These are phyloP conservation scores for Colossoma macropomum DNA, from an alignment of 2,113 vertebrate genomes.

Conservation along the genomic window DNA sequence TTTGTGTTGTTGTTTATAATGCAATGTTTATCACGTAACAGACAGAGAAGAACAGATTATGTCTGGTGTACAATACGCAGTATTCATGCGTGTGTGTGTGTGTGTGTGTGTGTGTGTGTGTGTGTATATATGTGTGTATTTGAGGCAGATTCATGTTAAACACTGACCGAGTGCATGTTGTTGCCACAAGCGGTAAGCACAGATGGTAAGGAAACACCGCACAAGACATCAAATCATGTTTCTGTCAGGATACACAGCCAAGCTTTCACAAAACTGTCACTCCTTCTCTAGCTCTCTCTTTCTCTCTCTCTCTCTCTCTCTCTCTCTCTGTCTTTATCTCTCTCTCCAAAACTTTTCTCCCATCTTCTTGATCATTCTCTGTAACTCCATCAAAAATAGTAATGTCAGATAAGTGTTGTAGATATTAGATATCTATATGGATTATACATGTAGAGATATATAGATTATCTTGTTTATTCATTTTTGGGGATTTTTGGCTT, in stretches of 20 bases:
- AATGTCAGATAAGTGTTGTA: too few relatives aligned
- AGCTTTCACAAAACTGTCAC: neutral
- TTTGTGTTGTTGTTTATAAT: too few relatives aligned
- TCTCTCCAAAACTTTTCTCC: neutral
- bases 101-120: neutral
- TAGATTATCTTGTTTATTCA: too few relatives aligned
- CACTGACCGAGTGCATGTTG: constrained; percentile 16
- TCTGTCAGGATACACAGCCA: constrained; percentile 25
- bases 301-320: neutral
- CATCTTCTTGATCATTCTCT: neutral
- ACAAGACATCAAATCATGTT: constrained; percentile 37
- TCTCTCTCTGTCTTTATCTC: neutral
- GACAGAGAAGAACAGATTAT: neutral
- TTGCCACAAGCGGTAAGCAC: constrained; percentile 13
- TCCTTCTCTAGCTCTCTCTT: neutral
- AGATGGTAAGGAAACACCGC: constrained; percentile 37
- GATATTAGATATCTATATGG: too few relatives aligned
- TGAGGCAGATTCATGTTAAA: constrained; percentile 7
- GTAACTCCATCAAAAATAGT: too few relatives aligned
- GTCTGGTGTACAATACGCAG: neutral
- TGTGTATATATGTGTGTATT: constrained; percentile 3
- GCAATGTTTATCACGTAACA: too few relatives aligned
- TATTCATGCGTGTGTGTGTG: neutral
- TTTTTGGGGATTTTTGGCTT: too few relatives aligned
- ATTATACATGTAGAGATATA: too few relatives aligned